Percentiles rank a stretch among this genome's conserved stretches.
Conservation (phyloP, 2,113 vertebrate species). For the Phalacrocorax brasilianus region DNA sequence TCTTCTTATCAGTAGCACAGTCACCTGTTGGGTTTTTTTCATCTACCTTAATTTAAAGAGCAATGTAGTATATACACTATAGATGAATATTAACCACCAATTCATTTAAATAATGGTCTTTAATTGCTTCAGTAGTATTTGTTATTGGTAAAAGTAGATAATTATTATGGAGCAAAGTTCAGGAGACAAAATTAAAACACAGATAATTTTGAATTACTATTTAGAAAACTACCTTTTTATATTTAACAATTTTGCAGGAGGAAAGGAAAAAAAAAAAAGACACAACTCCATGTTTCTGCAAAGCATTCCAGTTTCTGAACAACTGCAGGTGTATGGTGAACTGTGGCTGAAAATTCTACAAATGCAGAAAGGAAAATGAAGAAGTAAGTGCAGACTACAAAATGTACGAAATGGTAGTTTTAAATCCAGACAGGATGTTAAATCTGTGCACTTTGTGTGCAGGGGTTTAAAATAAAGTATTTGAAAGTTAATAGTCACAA, state of each 20-base stretch:
- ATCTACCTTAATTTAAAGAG: not conserved
- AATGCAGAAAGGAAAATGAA: not conserved
- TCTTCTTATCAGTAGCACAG: not conserved
- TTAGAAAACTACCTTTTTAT: not conserved
- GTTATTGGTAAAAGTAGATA: not conserved
- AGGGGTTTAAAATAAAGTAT: not conserved
- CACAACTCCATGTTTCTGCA: not conserved
- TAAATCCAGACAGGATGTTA: not conserved
- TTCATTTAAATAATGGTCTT: not conserved
- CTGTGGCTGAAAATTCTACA: not conserved
- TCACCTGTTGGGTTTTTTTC: not conserved
- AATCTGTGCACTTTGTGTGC: not conserved
- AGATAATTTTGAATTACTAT: not conserved
- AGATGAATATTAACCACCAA: not conserved
- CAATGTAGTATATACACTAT: not conserved
- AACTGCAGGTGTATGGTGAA: not conserved
- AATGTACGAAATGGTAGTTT: not conserved
- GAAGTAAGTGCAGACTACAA: not conserved
- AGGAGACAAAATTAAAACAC: not conserved
- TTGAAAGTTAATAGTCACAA: not conserved
- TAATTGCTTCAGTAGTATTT: not conserved
- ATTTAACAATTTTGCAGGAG: not conserved
- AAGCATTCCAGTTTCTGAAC: not conserved
- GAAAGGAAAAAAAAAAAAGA: not conserved
- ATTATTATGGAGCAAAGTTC: not conserved